Percentiles rank a stretch among this genome's conserved stretches.
These are phyloP conservation scores for Vipera ursinii DNA, from an alignment of 2,797 vertebrate species.

Conservation along the genomic window DNA sequence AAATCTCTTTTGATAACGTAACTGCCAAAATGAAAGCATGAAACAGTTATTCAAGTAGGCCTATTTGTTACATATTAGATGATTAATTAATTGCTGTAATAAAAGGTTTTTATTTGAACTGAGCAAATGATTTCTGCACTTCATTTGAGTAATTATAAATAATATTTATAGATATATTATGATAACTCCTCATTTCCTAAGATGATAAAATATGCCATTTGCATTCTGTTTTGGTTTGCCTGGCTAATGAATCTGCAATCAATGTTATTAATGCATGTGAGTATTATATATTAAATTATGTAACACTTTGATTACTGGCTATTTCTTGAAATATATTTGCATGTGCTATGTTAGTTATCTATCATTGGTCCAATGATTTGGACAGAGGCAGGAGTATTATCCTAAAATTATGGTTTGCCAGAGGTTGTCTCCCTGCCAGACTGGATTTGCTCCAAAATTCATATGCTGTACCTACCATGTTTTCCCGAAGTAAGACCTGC, in stretches of 20 bases:
- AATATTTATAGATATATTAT: background rate
- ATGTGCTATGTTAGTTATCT: background rate
- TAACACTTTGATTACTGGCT: background rate
- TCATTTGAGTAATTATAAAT: background rate
- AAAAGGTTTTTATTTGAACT: background rate
- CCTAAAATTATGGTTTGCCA: background rate
- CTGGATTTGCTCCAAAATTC: background rate
- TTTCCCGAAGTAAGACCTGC: too few species aligned
- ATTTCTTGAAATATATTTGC: background rate
- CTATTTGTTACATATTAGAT: background rate
- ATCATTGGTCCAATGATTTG: background rate
- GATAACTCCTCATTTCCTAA: background rate
- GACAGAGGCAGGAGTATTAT: background rate
- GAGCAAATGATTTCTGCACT: background rate
- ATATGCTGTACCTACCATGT: background rate
- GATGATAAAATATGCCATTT: background rate
- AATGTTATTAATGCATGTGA: background rate
- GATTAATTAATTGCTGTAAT: background rate
- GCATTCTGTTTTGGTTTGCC: background rate
- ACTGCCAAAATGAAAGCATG: background rate
- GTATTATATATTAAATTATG: background rate
- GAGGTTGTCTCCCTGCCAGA: background rate
- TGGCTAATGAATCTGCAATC: background rate
- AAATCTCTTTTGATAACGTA: background rate
- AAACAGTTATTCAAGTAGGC: background rate